phyloP scores from a whole-genome alignment of 2,888 invertebrate species.

The Drosophila limbata region DNA sequence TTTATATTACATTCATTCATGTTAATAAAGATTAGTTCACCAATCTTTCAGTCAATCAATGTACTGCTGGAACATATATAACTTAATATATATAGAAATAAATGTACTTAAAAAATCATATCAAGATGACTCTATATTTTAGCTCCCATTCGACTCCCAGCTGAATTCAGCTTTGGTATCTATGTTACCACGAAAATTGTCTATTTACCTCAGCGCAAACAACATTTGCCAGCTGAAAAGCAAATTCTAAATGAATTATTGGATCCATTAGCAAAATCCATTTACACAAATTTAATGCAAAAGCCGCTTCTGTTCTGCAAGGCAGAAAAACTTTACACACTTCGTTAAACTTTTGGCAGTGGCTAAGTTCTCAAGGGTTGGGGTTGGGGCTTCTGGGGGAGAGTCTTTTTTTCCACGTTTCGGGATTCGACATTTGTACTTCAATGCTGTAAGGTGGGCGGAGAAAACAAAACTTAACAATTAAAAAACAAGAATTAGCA shows the following conservation, averaged over 20 bases:
- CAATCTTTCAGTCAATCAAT: not conserved
- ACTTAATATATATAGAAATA: not conserved
- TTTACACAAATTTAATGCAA: constrained; percentile 83
- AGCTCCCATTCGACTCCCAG: constrained; percentile 2
- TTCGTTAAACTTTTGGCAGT: constrained; percentile 78
- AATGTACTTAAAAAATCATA: not conserved
- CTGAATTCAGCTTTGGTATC: constrained; percentile 12
- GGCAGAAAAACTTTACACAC: constrained; percentile 79
- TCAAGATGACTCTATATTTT: not conserved
- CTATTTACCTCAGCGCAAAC: constrained; percentile 73
- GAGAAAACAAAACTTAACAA: constrained; percentile 79
- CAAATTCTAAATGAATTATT: constrained; percentile 84
- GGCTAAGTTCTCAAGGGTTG: constrained; percentile 34
- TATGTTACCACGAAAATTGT: constrained; percentile 64
- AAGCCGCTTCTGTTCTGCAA: constrained; percentile 65
- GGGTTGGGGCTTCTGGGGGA: constrained; percentile 11
- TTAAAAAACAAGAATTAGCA: constrained; percentile 66
- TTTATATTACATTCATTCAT: not conserved
- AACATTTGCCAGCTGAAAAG: constrained; percentile 76
- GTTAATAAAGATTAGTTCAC: not conserved
- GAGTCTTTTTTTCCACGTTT: constrained; percentile 11
- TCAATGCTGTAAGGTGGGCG: constrained; percentile 8
- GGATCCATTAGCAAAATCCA: constrained; percentile 84
- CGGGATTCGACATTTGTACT: constrained; percentile 35
- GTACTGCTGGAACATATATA: not conserved